A percentile compares a stretch with the other conserved stretches of the same genome.
Evolutionary conservation across 2,113 vertebrate species (phyloP).

Genomic region (Paramormyrops kingsleyae): DNA sequence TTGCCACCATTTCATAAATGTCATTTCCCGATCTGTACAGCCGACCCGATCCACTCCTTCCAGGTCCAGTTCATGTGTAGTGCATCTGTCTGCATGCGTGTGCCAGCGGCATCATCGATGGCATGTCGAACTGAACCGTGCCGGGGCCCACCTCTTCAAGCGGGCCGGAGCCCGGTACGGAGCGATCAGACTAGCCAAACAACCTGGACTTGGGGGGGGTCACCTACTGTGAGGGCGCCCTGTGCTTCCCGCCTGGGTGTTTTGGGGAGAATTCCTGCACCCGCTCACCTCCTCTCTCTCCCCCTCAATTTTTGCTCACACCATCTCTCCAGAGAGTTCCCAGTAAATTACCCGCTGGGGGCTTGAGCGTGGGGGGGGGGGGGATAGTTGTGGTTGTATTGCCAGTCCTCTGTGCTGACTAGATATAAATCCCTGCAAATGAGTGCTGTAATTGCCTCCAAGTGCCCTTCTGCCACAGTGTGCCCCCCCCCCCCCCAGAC

Average conservation of each 20-base stretch:
- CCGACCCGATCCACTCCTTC: too few relatives aligned
- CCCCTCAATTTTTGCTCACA: background rate
- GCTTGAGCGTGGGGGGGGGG: background rate
- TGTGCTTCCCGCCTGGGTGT: background rate
- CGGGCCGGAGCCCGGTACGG: background rate
- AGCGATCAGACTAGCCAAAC: background rate
- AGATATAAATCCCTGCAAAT: slow-evolving; percentile 34
- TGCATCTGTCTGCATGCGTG: too few relatives aligned
- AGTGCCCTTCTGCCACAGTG: slow-evolving; percentile 30
- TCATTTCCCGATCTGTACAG: too few relatives aligned
- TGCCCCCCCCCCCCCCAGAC: background rate
- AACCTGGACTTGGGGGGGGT: background rate
- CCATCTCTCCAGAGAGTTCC: background rate
- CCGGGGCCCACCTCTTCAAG: too few relatives aligned
- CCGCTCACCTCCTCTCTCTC: background rate
- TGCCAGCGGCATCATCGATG: too few relatives aligned
- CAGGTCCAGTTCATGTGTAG: too few relatives aligned
- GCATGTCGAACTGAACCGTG: too few relatives aligned
- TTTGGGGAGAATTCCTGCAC: background rate
- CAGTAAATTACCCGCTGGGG: slow-evolving; percentile 5
- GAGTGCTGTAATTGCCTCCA: slow-evolving; percentile 32
- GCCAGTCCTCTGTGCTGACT: slow-evolving; percentile 17
- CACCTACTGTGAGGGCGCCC: background rate
- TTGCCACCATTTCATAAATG: too few relatives aligned
- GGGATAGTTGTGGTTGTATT: background rate